A percentile compares a stretch with the other conserved stretches of the same genome.
These are phyloP conservation scores for Corythaeola cristata DNA, from an alignment of 2,113 vertebrate species.

Conservation along the genomic window DNA sequence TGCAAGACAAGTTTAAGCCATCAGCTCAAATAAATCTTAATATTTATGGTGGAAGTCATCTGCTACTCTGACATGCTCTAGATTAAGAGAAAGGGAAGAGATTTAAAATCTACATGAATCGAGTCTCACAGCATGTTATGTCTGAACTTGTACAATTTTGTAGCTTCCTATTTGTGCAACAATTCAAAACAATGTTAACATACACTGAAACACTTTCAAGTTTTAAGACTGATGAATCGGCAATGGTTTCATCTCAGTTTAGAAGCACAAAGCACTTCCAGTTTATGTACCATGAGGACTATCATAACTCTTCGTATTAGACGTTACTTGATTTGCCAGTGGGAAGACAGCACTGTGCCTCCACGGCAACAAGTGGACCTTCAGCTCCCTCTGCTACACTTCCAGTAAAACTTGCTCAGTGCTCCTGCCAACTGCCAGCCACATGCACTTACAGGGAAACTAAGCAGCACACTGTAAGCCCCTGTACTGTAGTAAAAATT, in stretches of 20 bases:
- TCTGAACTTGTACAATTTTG: background rate
- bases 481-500: background rate
- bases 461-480: background rate
- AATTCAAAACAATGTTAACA: background rate
- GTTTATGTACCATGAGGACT: background rate
- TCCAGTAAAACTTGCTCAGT: background rate
- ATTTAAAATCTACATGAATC: fast-evolving
- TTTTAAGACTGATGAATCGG: background rate
- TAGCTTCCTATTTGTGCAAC: background rate
- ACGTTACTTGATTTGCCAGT: background rate
- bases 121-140: background rate
- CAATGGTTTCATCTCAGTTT: background rate
- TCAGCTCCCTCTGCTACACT: background rate
- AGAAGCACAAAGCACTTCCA: background rate
- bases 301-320: background rate
- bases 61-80: background rate
- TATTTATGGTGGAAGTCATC: background rate
- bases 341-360: background rate
- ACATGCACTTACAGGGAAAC: background rate
- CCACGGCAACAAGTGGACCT: background rate
- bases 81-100: background rate
- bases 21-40: background rate
- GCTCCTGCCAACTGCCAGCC: background rate
- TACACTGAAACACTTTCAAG: background rate
- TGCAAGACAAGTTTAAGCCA: slow-evolving; percentile 57